Evolutionary conservation across 2,797 vertebrate genomes (phyloP).

Genomic region (Myotis vivesi): DNA sequence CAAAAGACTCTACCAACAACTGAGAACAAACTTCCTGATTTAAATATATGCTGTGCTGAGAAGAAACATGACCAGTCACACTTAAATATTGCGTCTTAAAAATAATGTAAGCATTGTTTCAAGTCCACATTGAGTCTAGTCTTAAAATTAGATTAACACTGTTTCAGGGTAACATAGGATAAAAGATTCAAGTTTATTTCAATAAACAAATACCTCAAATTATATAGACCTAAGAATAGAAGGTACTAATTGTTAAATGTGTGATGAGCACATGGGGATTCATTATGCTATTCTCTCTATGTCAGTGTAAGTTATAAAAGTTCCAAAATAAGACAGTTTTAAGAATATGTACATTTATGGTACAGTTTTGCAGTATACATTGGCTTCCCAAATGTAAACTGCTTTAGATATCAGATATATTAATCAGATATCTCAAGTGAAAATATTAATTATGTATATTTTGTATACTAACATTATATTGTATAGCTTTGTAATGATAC

Average conservation of each 20-base stretch:
- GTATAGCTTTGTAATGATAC: slow-evolving; percentile 27
- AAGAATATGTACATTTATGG: neutral
- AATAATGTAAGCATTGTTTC: neutral
- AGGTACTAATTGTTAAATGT: neutral
- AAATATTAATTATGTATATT: slow-evolving; percentile 5
- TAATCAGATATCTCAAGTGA: slow-evolving; percentile 22
- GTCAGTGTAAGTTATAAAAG: slow-evolving; percentile 18
- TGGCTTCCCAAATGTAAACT: neutral
- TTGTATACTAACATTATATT: slow-evolving; percentile 8
- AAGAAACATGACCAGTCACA: slow-evolving; percentile 35
- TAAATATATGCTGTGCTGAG: neutral
- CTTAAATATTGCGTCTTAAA: slow-evolving; percentile 38
- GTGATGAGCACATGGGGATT: neutral
- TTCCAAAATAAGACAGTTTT: slow-evolving; percentile 26
- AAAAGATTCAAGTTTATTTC: slow-evolving; percentile 26
- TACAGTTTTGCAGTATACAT: neutral
- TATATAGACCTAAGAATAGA: neutral
- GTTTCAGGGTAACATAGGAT: slow-evolving; percentile 4
- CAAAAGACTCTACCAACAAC: slow-evolving; percentile 18
- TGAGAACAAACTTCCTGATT: slow-evolving; percentile 34
- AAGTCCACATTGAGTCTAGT: neutral
- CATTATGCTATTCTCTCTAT: neutral
- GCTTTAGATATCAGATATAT: slow-evolving; percentile 38
- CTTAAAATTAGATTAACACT: slow-evolving; percentile 12
- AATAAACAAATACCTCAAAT: slow-evolving; percentile 42